These are phyloP conservation scores for Pardalotus punctatus DNA, from an alignment of 2,113 vertebrate genomes.

Conservation along the genomic window DNA sequence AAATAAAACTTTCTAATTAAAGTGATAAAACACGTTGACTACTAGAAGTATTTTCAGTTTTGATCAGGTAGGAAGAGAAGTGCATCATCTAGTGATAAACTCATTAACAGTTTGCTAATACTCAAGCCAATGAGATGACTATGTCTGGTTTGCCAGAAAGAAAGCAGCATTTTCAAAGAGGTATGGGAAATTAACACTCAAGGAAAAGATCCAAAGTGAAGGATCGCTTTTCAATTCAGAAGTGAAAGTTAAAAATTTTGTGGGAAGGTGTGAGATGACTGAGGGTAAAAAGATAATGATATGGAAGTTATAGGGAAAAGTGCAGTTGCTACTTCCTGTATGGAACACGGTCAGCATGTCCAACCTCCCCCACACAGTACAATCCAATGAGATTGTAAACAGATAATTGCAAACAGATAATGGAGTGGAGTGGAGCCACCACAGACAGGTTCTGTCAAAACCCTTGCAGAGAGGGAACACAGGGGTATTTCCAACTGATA, in stretches of 20 bases:
- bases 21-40: background rate
- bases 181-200: background rate
- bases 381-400: background rate
- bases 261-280: background rate
- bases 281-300: background rate
- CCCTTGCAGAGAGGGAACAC: background rate
- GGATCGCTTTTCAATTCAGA: background rate
- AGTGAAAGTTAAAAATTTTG: background rate
- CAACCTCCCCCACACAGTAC: background rate
- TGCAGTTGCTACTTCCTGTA: accelerated
- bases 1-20: background rate
- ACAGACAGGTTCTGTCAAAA: background rate
- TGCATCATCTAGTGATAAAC: background rate
- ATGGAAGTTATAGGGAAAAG: background rate
- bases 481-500: background rate
- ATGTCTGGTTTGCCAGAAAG: background rate
- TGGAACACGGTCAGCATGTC: background rate
- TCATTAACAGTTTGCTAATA: background rate
- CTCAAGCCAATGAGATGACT: background rate
- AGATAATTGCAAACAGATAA: background rate
- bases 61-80: background rate
- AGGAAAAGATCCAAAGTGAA: background rate
- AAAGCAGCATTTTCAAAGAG: background rate
- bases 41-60: background rate
- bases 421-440: background rate